These are phyloP conservation scores for Cheumatopsyche charites DNA, from an alignment of 1,140 invertebrate genomes.

Conservation along the genomic window DNA sequence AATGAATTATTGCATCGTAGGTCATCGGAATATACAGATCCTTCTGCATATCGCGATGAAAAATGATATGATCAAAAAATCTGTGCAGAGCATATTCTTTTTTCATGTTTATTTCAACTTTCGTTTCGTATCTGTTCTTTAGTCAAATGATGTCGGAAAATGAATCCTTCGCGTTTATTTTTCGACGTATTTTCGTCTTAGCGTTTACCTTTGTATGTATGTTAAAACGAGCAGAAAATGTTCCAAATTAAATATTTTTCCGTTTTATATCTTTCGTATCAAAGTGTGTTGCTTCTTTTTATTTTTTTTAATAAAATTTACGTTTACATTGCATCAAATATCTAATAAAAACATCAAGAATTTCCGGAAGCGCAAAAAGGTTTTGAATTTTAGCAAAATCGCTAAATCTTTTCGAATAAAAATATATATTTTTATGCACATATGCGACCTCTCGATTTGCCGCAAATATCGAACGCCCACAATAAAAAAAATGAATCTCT, in stretches of 20 bases:
- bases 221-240: background rate
- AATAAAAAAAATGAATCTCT: background rate
- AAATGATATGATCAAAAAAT: no score
- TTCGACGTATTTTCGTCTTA: background rate
- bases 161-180: background rate
- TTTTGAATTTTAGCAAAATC: no score
- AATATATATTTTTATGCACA: no score
- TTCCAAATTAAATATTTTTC: slow-evolving; percentile 4
- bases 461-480: no score
- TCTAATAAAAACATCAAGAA: background rate
- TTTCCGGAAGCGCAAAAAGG: background rate
- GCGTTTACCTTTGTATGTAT: background rate
- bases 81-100: background rate
- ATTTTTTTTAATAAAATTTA: slow-evolving; percentile 3
- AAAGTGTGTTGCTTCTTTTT: background rate
- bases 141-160: background rate
- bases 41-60: no score
- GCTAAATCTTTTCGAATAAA: no score
- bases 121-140: background rate
- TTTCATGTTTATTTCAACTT: background rate
- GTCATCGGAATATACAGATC: no score
- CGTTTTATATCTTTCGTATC: background rate
- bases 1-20: no score
- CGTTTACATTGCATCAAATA: background rate
- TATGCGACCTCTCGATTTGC: no score